Conservation (phyloP, 2,888 invertebrate genomes). For the Phlogophora meticulosa region DNA sequence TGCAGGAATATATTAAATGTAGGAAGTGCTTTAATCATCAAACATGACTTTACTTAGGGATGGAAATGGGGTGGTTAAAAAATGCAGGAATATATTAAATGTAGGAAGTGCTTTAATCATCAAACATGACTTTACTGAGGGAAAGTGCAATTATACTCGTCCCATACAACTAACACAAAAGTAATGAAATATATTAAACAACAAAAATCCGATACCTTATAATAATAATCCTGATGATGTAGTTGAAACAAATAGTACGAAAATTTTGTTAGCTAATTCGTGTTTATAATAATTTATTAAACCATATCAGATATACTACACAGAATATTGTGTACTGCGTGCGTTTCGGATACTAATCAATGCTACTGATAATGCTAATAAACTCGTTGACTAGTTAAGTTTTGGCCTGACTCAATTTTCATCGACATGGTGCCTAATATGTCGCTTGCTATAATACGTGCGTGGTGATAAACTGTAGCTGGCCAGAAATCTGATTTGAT, state of each 20-base stretch:
- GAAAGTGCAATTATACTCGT: not conserved
- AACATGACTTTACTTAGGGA: not conserved
- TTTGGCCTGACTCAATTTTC: not conserved
- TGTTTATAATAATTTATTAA: not conserved
- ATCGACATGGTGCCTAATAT: no score
- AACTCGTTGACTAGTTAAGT: no score
- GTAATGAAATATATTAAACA: conserved; percentile 20
- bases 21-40: not conserved
- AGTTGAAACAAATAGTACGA: conserved; percentile 41
- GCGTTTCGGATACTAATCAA: not conserved
- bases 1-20: not conserved
- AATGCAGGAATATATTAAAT: not conserved
- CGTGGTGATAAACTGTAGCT: no score
- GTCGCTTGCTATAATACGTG: no score
- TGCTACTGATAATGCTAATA: not conserved
- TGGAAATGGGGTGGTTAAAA: not conserved
- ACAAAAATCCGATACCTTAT: conserved; percentile 36
- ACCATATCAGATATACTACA: not conserved
- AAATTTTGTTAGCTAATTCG: conserved; percentile 1
- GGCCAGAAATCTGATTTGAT: no score
- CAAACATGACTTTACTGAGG: not conserved
- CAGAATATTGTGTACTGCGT: not conserved
- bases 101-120: not conserved
- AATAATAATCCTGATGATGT: conserved; percentile 51
- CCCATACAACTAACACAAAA: conserved; percentile 8